Evolutionary conservation across 2,113 vertebrate species (phyloP), one percentile per base, ranked within the genome.

Genomic region (Cavia porcellus): DNA sequence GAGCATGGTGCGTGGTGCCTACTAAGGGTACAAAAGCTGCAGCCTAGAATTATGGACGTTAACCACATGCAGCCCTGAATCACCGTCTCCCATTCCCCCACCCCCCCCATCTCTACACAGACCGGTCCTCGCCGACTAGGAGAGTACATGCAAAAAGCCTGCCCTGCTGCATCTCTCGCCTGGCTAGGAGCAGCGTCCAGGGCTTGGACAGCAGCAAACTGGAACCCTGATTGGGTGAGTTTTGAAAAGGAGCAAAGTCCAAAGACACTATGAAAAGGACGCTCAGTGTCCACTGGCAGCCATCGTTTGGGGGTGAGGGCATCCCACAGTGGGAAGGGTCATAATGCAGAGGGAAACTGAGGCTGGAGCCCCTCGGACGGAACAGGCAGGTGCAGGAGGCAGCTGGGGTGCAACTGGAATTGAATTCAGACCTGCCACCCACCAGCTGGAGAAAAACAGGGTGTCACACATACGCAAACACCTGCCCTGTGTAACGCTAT

Each of bases 401-500:
- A 30, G 30, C 28, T 79, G 87, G 50, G 47, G 22, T 19, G 28
- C 55, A 50, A n/a, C 35, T 38, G 35, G 38, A 32, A 10, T 64
- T 82, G 52, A 62, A 72, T 85, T 83, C 42, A 90, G 66, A 90
- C 70, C n/a, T 35, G 52, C 32, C 66, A 64, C 38, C n/a, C 82
- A 35, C 64, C 64, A 80, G 30, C 55, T 13, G n/a, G 75, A 45
- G n/a, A 59, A 50, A 64, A 72, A 35, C 80, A 12, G 52, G 52
- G 83, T 42, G 22, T 20, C n/a, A 11, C 20, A 22, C n/a, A 42
- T 30, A 4, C 64, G 25, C 82, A 52, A 32, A 47, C 45, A 5
- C n/a, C 83, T 59, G 88, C 68, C 90, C 57, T 4, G 24, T n/a
- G 28, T 70, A 80, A 89, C 17, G 55, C 81, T 97, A 96, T 74